phyloP scores from a whole-genome alignment of 53 echinoderm and acorn worm species.

The Mesocentrotus franciscanus region DNA sequence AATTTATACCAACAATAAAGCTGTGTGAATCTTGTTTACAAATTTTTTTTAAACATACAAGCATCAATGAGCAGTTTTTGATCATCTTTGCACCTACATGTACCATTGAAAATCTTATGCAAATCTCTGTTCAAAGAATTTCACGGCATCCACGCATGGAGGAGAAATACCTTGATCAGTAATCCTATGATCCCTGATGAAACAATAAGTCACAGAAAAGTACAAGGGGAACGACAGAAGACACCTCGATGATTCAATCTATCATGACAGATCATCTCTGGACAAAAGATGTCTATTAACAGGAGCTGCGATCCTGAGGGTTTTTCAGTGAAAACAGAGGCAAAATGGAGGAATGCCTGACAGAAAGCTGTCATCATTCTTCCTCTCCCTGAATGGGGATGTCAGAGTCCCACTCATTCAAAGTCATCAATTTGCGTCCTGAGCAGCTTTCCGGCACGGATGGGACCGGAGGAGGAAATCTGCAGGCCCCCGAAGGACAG shows the following conservation, averaged over 20 bases:
- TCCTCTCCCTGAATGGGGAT: slow-evolving; percentile 7
- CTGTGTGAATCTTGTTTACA: too few species aligned
- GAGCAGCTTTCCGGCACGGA: slow-evolving; percentile 19
- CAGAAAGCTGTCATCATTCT: slow-evolving; percentile 10
- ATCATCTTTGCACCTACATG: too few species aligned
- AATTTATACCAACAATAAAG: too few species aligned
- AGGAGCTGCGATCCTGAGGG: slow-evolving; percentile 15
- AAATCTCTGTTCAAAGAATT: background rate
- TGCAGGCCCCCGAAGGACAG: slow-evolving; percentile 22
- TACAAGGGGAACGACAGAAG: background rate
- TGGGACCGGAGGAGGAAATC: slow-evolving; percentile 12
- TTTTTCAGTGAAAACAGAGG: background rate
- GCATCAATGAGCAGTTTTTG: background rate
- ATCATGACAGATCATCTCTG: slow-evolving; percentile 22
- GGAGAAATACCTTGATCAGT: background rate
- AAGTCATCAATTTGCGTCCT: slow-evolving; percentile 48
- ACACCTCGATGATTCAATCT: background rate
- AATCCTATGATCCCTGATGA: background rate
- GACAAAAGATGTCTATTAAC: slow-evolving; percentile 17
- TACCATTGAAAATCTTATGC: background rate
- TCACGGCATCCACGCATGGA: background rate
- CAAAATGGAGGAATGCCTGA: background rate
- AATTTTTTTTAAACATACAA: background rate
- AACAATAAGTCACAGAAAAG: background rate
- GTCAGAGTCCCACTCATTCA: slow-evolving; percentile 34